phyloP scores from a whole-genome alignment of 2,113 vertebrate genomes.

The Dicerorhinus sumatrensis region DNA sequence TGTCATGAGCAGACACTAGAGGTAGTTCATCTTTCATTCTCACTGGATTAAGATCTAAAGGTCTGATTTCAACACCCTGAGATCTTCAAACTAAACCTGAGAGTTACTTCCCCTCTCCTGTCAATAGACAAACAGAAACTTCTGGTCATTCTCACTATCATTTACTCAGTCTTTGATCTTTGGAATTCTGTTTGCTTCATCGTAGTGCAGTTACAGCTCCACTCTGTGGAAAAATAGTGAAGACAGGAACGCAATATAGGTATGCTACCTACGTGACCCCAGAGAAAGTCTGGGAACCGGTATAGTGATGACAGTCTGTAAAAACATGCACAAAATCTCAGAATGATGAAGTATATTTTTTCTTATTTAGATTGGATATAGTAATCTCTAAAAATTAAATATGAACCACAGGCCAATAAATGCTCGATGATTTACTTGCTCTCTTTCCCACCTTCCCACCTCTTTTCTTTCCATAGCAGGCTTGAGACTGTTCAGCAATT shows the following conservation, averaged over 20 bases:
- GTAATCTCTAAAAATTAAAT: slow-evolving; percentile 33
- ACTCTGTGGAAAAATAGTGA: slow-evolving; percentile 86
- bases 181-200: slow-evolving; percentile 28
- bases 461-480: background rate
- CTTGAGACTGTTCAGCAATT: background rate
- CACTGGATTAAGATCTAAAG: slow-evolving; percentile 79
- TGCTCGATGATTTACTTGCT: background rate
- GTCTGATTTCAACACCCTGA: slow-evolving; percentile 75
- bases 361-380: background rate
- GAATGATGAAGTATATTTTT: background rate
- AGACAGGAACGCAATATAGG: slow-evolving; percentile 52
- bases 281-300: background rate
- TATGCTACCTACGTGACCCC: background rate
- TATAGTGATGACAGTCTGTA: background rate
- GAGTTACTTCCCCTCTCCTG: slow-evolving; percentile 76
- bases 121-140: slow-evolving; percentile 78
- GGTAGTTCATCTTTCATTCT: slow-evolving; percentile 54
- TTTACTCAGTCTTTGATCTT: slow-evolving; percentile 61
- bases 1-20: slow-evolving; percentile 27
- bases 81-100: slow-evolving; percentile 64
- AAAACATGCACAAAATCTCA: background rate
- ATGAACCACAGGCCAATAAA: background rate
- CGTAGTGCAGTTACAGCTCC: slow-evolving; percentile 86
- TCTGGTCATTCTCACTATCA: slow-evolving; percentile 72
- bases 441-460: background rate